Conservation (phyloP, 2,113 vertebrate species). For the Dissostichus mawsoni region DNA sequence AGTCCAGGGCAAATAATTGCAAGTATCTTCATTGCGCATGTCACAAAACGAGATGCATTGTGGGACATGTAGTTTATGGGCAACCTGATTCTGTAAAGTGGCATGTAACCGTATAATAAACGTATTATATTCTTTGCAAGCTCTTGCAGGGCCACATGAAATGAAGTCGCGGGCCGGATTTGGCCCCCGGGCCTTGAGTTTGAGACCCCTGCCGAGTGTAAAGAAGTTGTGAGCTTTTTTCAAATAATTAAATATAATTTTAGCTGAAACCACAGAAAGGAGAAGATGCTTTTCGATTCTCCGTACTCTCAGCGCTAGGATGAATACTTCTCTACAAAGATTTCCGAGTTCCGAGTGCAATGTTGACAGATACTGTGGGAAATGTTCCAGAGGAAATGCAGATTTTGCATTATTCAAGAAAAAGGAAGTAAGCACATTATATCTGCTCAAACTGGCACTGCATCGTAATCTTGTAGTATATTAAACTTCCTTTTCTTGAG, state of each 20-base stretch:
- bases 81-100: too few relatives aligned
- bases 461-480: background rate
- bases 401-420: conserved; percentile 54
- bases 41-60: too few relatives aligned
- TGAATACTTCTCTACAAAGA: conserved; percentile 45
- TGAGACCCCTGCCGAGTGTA: background rate
- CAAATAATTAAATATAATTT: background rate
- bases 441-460: background rate
- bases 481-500: background rate
- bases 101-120: too few relatives aligned
- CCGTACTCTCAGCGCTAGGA: background rate
- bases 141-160: too few relatives aligned
- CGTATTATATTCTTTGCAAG: too few relatives aligned
- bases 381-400: conserved; percentile 56
- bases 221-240: background rate
- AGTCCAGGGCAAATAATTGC: too few relatives aligned
- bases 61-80: too few relatives aligned
- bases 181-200: too few relatives aligned
- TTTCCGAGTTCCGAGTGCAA: conserved; percentile 46
- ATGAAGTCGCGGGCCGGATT: too few relatives aligned
- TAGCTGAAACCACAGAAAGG: background rate
- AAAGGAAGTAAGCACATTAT: conserved; percentile 39
- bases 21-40: too few relatives aligned
- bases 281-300: background rate
- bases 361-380: conserved; percentile 48